A percentile compares a stretch with the other conserved stretches of the same genome.
Evolutionary conservation across 2,797 vertebrate species (phyloP).

Genomic region (Acestrorhynchus altus): DNA sequence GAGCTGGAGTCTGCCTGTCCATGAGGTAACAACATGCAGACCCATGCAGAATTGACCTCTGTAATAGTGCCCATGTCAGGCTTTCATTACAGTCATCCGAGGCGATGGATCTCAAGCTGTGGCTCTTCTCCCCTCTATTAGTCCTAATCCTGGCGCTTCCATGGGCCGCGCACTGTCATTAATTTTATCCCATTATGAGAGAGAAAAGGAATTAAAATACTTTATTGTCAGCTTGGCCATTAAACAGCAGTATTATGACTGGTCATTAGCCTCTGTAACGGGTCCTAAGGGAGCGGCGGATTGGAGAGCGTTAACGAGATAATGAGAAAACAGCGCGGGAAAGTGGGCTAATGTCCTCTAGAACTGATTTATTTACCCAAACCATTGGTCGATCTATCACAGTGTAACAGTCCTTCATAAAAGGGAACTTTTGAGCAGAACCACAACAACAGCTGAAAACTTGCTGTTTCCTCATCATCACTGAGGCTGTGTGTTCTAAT

Average conservation of each 20-base stretch:
- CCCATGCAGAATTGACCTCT: slow-evolving; percentile 64
- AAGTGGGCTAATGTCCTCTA: slow-evolving; percentile 64
- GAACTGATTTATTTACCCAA: slow-evolving; percentile 60
- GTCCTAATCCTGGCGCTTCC: slow-evolving; percentile 68
- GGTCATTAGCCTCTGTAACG: slow-evolving; percentile 80
- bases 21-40: slow-evolving; percentile 53
- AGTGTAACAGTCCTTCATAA: not conserved
- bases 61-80: slow-evolving; percentile 53
- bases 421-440: not conserved
- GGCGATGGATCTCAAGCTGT: slow-evolving; percentile 36
- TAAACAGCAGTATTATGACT: slow-evolving; percentile 78
- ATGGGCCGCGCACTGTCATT: slow-evolving; percentile 67
- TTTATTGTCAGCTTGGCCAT: slow-evolving; percentile 75
- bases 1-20: slow-evolving; percentile 31
- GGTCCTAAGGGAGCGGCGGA: slow-evolving; percentile 67
- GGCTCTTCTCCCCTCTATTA: slow-evolving; percentile 47
- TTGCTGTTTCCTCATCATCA: not conserved
- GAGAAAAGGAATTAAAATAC: slow-evolving; percentile 78
- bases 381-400: slow-evolving; percentile 49
- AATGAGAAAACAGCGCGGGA: slow-evolving; percentile 70
- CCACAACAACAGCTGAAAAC: slow-evolving; percentile 4
- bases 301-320: slow-evolving; percentile 63
- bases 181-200: slow-evolving; percentile 76
- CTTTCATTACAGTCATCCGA: slow-evolving; percentile 64
- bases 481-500: not conserved